Conservation (phyloP, 2,888 invertebrate genomes). For the Metellina segmentata region DNA sequence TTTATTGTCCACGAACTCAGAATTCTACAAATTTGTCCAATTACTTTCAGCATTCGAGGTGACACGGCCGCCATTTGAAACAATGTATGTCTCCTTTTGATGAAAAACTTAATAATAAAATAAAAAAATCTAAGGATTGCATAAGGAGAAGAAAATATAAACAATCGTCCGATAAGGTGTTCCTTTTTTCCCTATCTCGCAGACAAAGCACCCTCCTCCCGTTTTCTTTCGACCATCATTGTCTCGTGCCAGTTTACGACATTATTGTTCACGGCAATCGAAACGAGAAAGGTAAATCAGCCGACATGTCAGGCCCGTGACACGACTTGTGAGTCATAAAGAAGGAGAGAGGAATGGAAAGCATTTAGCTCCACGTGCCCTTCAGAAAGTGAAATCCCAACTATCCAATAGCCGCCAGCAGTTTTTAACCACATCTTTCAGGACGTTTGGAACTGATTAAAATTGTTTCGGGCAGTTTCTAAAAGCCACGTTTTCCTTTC, state of each 20-base stretch:
- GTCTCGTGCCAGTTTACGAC: constrained; percentile 28
- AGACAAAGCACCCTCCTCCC: not conserved
- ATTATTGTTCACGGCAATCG: constrained; percentile 21
- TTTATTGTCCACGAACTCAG: too few species aligned
- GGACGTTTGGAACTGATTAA: not conserved
- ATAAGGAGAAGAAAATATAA: not conserved
- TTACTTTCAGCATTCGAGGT: too few species aligned
- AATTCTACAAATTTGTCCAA: too few species aligned
- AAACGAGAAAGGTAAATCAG: constrained; percentile 29
- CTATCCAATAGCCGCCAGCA: not conserved
- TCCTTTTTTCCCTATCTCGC: not conserved
- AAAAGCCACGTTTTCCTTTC: too few species aligned
- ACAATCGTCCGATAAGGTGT: not conserved
- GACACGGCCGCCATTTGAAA: too few species aligned
- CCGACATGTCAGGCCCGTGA: not conserved
- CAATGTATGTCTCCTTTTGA: too few species aligned
- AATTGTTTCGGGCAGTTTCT: too few species aligned
- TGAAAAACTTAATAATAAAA: not conserved
- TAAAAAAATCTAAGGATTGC: not conserved
- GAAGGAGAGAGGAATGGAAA: constrained; percentile 10
- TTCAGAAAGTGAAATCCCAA: constrained; percentile 5
- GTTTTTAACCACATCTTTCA: not conserved
- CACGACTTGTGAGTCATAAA: constrained; percentile 40
- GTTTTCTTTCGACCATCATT: constrained; percentile 15
- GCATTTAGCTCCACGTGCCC: constrained; percentile 42